Conservation (phyloP, 92 coral and sea anemone genomes). For the Phenganax marumi region DNA sequence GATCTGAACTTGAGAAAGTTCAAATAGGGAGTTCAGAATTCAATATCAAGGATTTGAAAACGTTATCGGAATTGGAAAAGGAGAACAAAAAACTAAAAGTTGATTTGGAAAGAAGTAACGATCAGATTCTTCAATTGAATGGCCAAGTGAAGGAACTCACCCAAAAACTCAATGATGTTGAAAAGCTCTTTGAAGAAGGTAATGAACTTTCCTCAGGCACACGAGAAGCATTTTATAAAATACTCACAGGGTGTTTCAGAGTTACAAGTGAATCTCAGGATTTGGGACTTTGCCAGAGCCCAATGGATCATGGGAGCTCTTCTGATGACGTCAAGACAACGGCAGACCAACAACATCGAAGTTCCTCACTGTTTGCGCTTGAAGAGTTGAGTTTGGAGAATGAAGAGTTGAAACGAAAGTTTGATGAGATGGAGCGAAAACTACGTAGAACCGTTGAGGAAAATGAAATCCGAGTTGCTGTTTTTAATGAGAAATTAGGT, state of each 20-base stretch:
- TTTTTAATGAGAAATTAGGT: conserved; percentile 21
- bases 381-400: conserved; percentile 32
- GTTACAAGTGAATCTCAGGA: not conserved
- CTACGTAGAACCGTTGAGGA: conserved; percentile 32
- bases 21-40: not conserved
- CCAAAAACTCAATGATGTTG: conserved; percentile 46
- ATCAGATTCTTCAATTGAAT: conserved; percentile 54
- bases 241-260: not conserved
- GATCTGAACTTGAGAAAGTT: not conserved
- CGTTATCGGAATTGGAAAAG: conserved; percentile 39
- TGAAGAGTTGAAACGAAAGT: conserved; percentile 12
- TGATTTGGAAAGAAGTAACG: conserved; percentile 49
- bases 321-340: not conserved
- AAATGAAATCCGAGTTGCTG: conserved; percentile 14
- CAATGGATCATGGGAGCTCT: conserved; percentile 1
- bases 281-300: not conserved
- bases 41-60: not conserved
- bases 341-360: not conserved
- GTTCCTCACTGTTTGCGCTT: conserved; percentile 19
- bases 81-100: conserved; percentile 56
- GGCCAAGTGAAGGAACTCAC: conserved; percentile 59
- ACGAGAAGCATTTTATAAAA: not conserved
- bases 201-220: conserved; percentile 3
- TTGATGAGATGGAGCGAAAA: conserved; percentile 26
- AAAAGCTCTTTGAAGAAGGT: conserved; percentile 14